Percentiles rank a stretch among this genome's conserved stretches.
phyloP scores from a whole-genome alignment of 2,113 vertebrate genomes.

The Nerophis lumbriciformis region DNA sequence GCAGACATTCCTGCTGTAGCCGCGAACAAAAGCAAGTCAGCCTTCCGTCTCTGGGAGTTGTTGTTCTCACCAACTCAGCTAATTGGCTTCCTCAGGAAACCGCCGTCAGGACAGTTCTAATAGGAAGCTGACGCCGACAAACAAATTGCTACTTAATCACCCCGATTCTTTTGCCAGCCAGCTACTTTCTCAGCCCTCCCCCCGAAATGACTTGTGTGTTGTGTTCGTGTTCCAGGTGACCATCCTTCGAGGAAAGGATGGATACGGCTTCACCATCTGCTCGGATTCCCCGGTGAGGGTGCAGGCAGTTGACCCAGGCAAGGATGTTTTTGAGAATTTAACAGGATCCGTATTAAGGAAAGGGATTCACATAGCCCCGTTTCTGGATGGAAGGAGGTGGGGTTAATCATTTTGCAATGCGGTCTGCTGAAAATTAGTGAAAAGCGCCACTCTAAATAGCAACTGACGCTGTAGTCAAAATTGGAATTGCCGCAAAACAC shows the following conservation, averaged over 20 bases:
- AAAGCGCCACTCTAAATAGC: too few species aligned
- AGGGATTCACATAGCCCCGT: not conserved
- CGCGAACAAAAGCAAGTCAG: constrained; percentile 7
- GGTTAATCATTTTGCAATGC: too few species aligned
- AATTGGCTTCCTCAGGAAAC: constrained; percentile 42
- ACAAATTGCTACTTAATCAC: constrained; percentile 33
- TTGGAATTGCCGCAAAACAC: too few species aligned
- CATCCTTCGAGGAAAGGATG: constrained; percentile 86
- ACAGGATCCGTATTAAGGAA: not conserved
- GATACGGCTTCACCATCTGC: constrained; percentile 96
- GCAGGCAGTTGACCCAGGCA: constrained; percentile 91
- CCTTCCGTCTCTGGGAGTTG: constrained; percentile 16
- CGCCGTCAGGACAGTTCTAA: constrained; percentile 46
- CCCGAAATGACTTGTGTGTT: constrained; percentile 20
- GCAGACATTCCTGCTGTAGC: not conserved
- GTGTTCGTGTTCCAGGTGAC: constrained; percentile 77
- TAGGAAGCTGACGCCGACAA: constrained; percentile 39
- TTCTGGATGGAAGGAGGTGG: too few species aligned
- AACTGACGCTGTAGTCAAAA: too few species aligned
- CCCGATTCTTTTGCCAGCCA: constrained; percentile 23
- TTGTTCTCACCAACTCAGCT: constrained; percentile 38
- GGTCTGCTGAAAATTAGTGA: too few species aligned
- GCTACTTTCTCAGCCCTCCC: constrained; percentile 19
- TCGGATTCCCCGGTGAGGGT: constrained; percentile 91
- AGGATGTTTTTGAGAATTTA: constrained; percentile 25